Evolutionary conservation across 2,797 vertebrate genomes (phyloP), one percentile per base, ranked within the genome.

Genomic region (Tolypeutes matacus): DNA sequence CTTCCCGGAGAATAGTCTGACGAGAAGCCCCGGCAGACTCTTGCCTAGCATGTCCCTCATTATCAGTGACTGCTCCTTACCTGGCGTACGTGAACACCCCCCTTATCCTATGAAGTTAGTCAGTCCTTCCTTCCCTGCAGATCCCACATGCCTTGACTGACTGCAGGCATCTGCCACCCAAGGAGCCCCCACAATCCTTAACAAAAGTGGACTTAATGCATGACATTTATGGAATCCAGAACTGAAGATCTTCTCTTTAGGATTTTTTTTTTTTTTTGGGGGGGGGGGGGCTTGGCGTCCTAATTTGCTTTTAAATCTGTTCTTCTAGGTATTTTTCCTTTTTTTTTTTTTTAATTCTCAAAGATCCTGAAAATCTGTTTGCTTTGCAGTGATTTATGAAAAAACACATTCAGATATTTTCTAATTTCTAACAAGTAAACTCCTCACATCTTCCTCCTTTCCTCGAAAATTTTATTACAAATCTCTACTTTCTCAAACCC

Each of bases 401-500:
- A 95, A 91, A 25, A 62, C 7, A 62, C 7, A 69, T 73, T 80
- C 31, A 70, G 12, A 64, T 82, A 25, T 88, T 90, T 91, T 80
- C 58, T 51, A 39, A 83, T 75, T 85, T 95, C 36, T 29, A 83
- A 64, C 25, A 84, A 77, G 49, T 69, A 31, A 67, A 72, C 67
- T 72, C 29, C 49, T 21, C 21, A 65, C n/a, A 2, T 62, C 20
- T 78, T 89, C 84, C 29, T 51, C 14, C 17, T 92, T 95, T 93
- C 67, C 69, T 60, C 65, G 49, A 81, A 83, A 92, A 39, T 36
- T 76, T 83, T 77, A 84, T 62, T 76, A 58, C 31, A 87, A 93
- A 80, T 3, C 3, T 60, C 46, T 46, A 29, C 17, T 92, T 72
- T 36, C 69, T 77, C 49, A 89, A 82, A 69, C 14, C 31, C 21